Base-by-base conservation (phyloP, 1,140 invertebrate species). In the Nymphalis io region DNA sequence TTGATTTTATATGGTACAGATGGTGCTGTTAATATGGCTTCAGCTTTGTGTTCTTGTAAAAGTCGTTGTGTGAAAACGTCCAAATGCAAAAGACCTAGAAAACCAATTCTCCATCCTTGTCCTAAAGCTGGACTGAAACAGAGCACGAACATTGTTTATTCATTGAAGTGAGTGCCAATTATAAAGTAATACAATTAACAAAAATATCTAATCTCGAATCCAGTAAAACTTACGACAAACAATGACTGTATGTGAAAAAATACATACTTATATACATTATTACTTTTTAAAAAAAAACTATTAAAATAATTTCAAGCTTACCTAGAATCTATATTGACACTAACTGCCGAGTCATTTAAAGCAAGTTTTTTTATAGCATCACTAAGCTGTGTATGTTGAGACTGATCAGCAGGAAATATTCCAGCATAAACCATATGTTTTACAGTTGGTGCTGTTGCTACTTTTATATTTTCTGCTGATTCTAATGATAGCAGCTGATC, bases 381-480 rank as follows among this genome's bases (percentile, higher is more conserved):
- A 81, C 94, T 93, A 13, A 98, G 89, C 57, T 92, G 91, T 13
- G 93, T 78, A 84, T 96, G 95, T 81, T 99, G 95, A 2, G 96
- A 96, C 81, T 98, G 96, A 89, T 99, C 97, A 42, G 95, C 93
- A 1, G 99, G 98, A 92, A 96, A 99, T 60, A 99, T 93, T 0
- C 98, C 98, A 74, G 98, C 97, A 93, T 96, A 99, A 6, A 99
- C 98, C 95, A 99, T 98, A 13, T 98, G 96, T 84, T 97, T 74
- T 0, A 90, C 80, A 39, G 79, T 76, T 10, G 85, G 80, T 0
- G 81, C 72, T 27, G 72, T 66, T 3, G 74, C 68, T 13, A 65
- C 58, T 48, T 80, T 75, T 12, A 63, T 74, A 53, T n/a, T 75
- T 16, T 83, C 78, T 13, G 60, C 79, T 63, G 83, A 69, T 18